Evolutionary conservation across 2,797 vertebrate genomes (phyloP).

Genomic region (Danio tinwini): DNA sequence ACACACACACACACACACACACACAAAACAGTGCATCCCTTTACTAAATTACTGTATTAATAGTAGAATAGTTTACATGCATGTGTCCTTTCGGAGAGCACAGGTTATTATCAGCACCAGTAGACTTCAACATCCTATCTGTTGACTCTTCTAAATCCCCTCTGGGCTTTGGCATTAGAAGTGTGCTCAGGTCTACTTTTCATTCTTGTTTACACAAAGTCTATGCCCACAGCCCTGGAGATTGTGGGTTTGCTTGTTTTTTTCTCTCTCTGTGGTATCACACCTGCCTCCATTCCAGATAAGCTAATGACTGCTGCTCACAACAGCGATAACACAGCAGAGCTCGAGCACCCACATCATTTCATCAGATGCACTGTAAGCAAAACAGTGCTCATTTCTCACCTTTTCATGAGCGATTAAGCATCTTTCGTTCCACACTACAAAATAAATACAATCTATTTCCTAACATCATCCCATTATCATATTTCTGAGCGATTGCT

Average conservation of each 20-base stretch:
- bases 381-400: neutral
- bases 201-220: slow-evolving; percentile 36
- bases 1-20: too few relatives aligned
- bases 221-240: slow-evolving; percentile 24
- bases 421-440: neutral
- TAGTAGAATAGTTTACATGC: neutral
- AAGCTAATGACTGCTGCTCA: slow-evolving; percentile 36
- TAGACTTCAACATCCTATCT: slow-evolving; percentile 14
- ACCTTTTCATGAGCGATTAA: slow-evolving; percentile 20
- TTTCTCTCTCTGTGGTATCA: slow-evolving; percentile 1
- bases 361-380: slow-evolving; percentile 10
- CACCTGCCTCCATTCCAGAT: slow-evolving; percentile 16
- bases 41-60: neutral
- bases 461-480: slow-evolving; percentile 4
- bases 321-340: neutral
- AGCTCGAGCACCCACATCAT: neutral
- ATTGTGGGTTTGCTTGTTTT: slow-evolving; percentile 24
- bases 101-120: slow-evolving; percentile 12
- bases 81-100: neutral
- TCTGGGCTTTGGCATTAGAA: slow-evolving; percentile 24
- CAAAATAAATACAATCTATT: slow-evolving; percentile 8
- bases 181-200: slow-evolving; percentile 17
- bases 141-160: slow-evolving; percentile 6
- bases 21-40: too few relatives aligned
- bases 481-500: neutral